phyloP scores from a whole-genome alignment of 1,140 invertebrate genomes.

The Plodia interpunctella region DNA sequence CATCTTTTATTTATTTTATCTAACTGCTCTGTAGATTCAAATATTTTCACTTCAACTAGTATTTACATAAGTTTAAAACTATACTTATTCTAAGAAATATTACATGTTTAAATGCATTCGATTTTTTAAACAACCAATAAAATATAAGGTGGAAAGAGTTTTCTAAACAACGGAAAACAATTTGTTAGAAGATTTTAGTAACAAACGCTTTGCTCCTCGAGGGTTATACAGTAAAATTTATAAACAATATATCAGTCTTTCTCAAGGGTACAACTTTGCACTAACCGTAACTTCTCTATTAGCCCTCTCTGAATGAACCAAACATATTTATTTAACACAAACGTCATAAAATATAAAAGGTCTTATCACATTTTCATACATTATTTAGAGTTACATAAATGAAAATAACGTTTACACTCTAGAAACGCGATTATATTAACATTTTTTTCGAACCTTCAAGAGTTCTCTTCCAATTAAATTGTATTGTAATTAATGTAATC shows the following conservation, averaged over 20 bases:
- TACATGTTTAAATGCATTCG: background rate
- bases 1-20: slow-evolving; percentile 20
- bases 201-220: background rate
- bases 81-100: background rate
- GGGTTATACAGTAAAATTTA: slow-evolving; percentile 8
- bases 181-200: slow-evolving; percentile 2
- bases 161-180: background rate
- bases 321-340: background rate
- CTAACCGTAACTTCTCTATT: slow-evolving; percentile 15
- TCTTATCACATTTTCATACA: too few species aligned
- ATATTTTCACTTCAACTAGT: slow-evolving; percentile 10
- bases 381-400: too few species aligned
- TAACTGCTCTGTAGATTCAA: slow-evolving; percentile 18
- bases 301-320: slow-evolving; percentile 6
- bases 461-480: too few species aligned
- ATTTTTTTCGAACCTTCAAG: too few species aligned
- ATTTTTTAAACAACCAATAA: background rate
- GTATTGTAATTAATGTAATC: too few species aligned
- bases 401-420: too few species aligned
- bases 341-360: too few species aligned
- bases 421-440: too few species aligned
- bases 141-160: background rate
- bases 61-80: slow-evolving; percentile 16
- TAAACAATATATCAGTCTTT: slow-evolving; percentile 46
- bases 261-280: slow-evolving; percentile 28